Base-by-base conservation (phyloP, 1,140 invertebrate species). In the Cataglyphis hispanica region DNA sequence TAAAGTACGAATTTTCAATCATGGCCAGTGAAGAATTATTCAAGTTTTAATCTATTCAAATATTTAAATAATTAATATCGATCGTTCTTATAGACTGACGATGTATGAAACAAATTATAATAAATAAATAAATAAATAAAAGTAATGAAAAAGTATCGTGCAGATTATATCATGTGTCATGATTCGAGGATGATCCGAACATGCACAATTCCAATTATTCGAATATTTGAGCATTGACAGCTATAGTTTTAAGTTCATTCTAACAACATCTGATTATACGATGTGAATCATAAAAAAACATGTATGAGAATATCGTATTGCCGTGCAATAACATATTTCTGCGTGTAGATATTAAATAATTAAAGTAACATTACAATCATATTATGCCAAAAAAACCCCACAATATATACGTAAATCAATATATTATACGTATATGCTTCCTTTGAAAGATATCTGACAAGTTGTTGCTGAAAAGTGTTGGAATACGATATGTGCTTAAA, bases 341-440 rank as follows among this genome's bases (percentile, higher is more conserved):
- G 56, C 37, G 66, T 72, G 60, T 84, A 87, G 46, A 31, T 34
- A 84, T 63, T 85, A 70, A 67, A 27, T 87, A 80, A 58, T 66
- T 84, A 34, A 87, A 84, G 25, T 78, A 87, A 50, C 16, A 60
- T 83, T 85, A 27, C 77, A 89, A 56, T 87, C 76, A 50, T 58
- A 74, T n/a, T 63, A 86, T 85, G 90, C 90, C 91, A 90, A 91
- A 89, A 53, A 91, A 91, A 91, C 90, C 90, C 89, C 89, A 61
- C 50, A 66, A 75, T 77, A 70, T 86, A 31, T 40, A 58, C 27
- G 53, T 72, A 37, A 58, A 66, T 72, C 61, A 70, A 91, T 74
- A 85, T 50, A 50, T 1, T 50, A 50, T 50, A 50, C 46, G 16
- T 50, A 50, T 16, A 50, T 16, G 46, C 64, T 88, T 92, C 90